Evolutionary conservation across 2,113 vertebrate genomes (phyloP), one percentile per base, ranked within the genome.

Genomic region (Ptilorrhoa leucosticta): DNA sequence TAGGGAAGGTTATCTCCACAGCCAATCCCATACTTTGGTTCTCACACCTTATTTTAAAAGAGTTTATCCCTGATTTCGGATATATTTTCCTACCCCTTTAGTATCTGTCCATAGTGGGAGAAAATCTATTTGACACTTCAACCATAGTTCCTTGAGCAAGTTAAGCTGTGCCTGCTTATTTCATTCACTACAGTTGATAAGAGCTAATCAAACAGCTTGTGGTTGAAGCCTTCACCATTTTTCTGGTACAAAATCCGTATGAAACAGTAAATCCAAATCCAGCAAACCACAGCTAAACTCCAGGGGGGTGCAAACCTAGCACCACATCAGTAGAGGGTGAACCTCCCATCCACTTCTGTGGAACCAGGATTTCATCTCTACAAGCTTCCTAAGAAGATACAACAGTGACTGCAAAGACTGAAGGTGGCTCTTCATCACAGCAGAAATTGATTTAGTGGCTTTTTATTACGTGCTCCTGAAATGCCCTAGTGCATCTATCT

Each of bases 371-470:
- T 92, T 83, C 5, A n/a, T 40, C 37, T 27, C 16, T 19, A 68
- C 44, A 44, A 86, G 23, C 69, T 87, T 82, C 53, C 64, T 40
- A 22, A 51, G 42, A 83, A 89, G 72, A 69, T 21, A 83, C 68
- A 77, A 45, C 0, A 9, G 19, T 37, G 83, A 53, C 58, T 8
- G 3, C 72, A 48, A 83, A 81, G 80, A 78, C 20, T 39, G 63
- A 83, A 72, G 47, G 23, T 68, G 48, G 76, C 53, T 69, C 75
- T 90, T 78, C 1, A 7, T 72, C 76, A 31, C 40, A 84, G 51
- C 16, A 70, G 44, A 78, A 86, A 75, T 65, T 39, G 9, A 89
- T 93, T 88, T 40, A 90, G 90, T 64, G 51, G 14, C 35, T 56
- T 93, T 86, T 81, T 88, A 53, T 77, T 57, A 57, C 0, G 3